Percentiles rank a stretch among this genome's conserved stretches.
Evolutionary conservation across 1,140 invertebrate species (phyloP).

Genomic region (Belonocnema kinseyi): DNA sequence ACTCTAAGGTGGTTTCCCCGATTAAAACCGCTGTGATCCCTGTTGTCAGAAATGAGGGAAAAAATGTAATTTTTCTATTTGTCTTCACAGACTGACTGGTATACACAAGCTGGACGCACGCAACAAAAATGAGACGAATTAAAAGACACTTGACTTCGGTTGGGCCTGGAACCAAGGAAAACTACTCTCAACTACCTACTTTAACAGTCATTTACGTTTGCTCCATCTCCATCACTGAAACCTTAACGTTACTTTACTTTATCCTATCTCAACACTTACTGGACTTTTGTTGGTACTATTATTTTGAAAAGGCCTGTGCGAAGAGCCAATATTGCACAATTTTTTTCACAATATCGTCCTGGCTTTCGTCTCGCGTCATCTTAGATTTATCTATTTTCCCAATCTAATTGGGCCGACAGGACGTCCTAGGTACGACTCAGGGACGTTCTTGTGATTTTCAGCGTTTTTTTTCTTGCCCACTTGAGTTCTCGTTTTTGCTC

Average conservation of each 20-base stretch:
- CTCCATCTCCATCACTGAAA: conserved; percentile 72
- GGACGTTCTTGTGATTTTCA: too few species aligned
- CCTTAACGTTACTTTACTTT: conserved; percentile 68
- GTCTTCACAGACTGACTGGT: conserved; percentile 77
- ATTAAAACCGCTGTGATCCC: too few species aligned
- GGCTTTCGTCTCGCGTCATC: background rate
- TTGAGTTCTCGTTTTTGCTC: background rate
- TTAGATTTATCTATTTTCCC: background rate
- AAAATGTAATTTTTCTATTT: conserved; percentile 74
- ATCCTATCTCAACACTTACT: conserved; percentile 60
- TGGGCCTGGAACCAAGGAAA: conserved; percentile 75
- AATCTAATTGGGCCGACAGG: background rate
- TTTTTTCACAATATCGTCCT: background rate
- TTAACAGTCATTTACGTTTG: conserved; percentile 73
- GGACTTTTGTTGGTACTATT: conserved; percentile 40
- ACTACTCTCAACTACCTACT: conserved; percentile 72
- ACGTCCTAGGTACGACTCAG: too few species aligned
- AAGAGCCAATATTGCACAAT: conserved; percentile 4
- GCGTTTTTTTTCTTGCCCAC: too few species aligned
- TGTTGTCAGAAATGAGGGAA: conserved; percentile 39
- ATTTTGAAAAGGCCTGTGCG: conserved; percentile 36
- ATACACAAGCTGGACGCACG: conserved; percentile 76
- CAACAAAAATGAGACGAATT: conserved; percentile 76
- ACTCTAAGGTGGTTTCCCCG: too few species aligned
- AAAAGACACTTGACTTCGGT: conserved; percentile 76